Conservation (phyloP, 2,113 vertebrate species). For the Rattus rattus region DNA sequence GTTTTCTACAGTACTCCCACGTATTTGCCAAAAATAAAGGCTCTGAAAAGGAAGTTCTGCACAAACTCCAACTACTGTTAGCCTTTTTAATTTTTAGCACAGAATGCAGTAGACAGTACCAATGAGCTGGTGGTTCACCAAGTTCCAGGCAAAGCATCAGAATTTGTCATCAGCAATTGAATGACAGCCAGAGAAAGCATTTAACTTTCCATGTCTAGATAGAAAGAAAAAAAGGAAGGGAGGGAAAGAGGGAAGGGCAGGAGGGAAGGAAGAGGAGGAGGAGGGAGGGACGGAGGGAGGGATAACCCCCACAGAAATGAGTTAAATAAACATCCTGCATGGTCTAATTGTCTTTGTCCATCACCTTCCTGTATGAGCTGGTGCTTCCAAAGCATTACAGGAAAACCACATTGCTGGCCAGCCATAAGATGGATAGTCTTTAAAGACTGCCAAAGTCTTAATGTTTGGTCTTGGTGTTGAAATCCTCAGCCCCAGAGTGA, state of each 20-base stretch:
- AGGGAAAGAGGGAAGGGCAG: too few relatives aligned
- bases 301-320: background rate
- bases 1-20: conserved; percentile 49
- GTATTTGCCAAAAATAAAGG: conserved; percentile 73
- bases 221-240: background rate
- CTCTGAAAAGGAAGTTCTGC: conserved; percentile 64
- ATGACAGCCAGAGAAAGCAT: background rate
- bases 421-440: background rate
- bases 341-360: background rate
- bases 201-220: background rate
- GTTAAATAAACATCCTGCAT: background rate
- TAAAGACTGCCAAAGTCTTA: background rate
- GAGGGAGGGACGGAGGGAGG: background rate
- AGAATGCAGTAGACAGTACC: conserved; percentile 7
- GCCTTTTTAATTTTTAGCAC: conserved; percentile 49
- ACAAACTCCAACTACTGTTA: conserved; percentile 59
- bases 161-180: conserved; percentile 23
- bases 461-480: background rate
- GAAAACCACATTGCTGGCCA: background rate
- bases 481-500: background rate
- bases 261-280: background rate
- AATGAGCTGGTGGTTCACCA: conserved; percentile 39
- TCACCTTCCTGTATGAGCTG: background rate
- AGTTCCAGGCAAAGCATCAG: conserved; percentile 37
- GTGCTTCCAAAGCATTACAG: background rate